A percentile compares a stretch with the other conserved stretches of the same genome.
These are phyloP conservation scores for Oreochromis niloticus DNA, from an alignment of 2,113 vertebrate species.

Conservation along the genomic window DNA sequence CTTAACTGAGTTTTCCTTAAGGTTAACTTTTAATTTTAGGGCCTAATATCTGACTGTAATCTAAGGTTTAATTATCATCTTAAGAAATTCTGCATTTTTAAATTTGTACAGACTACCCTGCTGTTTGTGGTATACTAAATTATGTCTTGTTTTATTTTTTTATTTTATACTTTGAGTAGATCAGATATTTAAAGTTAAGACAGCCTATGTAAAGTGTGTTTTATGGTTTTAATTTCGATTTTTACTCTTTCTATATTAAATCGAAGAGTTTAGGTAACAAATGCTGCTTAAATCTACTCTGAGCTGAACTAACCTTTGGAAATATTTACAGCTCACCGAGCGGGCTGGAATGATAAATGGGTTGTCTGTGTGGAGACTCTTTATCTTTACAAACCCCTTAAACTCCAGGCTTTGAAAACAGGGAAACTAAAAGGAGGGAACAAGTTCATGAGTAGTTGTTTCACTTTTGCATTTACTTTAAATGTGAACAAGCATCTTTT, in stretches of 20 bases:
- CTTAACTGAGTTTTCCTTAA: not conserved
- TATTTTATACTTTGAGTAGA: not conserved
- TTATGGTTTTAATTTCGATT: not conserved
- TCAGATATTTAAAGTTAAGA: not conserved
- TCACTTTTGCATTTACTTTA: not conserved
- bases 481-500: not conserved
- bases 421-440: not conserved
- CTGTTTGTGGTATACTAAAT: not conserved
- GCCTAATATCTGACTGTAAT: not conserved
- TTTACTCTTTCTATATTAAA: not conserved
- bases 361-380: conserved; percentile 39
- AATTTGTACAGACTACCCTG: not conserved
- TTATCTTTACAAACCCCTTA: conserved; percentile 20
- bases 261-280: not conserved
- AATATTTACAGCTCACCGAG: conserved; percentile 65
- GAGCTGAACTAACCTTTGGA: conserved; percentile 60
- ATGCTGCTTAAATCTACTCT: conserved; percentile 33
- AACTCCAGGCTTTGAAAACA: conserved; percentile 8
- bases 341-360: conserved; percentile 44
- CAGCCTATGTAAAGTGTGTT: not conserved
- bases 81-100: not conserved
- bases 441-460: not conserved
- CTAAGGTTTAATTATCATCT: not conserved
- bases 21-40: not conserved
- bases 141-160: not conserved